Evolutionary conservation across 2,113 vertebrate genomes (phyloP), one percentile per base, ranked within the genome.

Genomic region (Athene noctua): DNA sequence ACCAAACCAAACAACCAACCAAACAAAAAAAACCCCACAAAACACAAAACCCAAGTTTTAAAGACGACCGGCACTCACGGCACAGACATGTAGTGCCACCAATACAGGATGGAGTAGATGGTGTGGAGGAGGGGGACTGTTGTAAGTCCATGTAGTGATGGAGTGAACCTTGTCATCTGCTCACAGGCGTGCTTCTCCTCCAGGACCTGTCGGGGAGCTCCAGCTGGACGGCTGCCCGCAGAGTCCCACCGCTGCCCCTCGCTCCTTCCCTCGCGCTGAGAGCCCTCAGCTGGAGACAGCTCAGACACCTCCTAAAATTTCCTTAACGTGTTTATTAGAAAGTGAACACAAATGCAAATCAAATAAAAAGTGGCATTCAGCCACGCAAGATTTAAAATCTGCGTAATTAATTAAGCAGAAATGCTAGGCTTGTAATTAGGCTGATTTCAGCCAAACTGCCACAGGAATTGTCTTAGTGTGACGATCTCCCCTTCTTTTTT

Each of bases 61-160:
- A 15, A 46, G 44, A 46, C 16, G 71, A 16, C 18, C 40, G 51
- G 18, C 20, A 14, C 7, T 26, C 12, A 6, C 1, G 8, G 49
- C 32, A 9, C 20, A 13, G 59, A 49, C 1, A 0, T 1, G 32
- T 2, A 5, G n/a, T 42, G 51, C 32, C 2, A 16, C 38, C 2
- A 4, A 14, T 21, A 51, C 22, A 8, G 30, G 67, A 18, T 10
- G 21, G 67, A 68, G 54, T 15, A 27, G 63, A 15, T 2, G 3
- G 67, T 7, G 61, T 62, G 70, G 9, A 72, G 70, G 40, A 71
- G 25, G 10, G 15, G 6, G 8, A 52, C 22, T 9, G 26, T 3
- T 44, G 5, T 9, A 13, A 57, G 23, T 15, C 38, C 34, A 5
- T 1, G 13, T 9, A 17, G 26, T 4, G 71, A 55, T n/a, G 40